Conservation (phyloP, 2,113 vertebrate genomes). For the Bucco capensis region DNA sequence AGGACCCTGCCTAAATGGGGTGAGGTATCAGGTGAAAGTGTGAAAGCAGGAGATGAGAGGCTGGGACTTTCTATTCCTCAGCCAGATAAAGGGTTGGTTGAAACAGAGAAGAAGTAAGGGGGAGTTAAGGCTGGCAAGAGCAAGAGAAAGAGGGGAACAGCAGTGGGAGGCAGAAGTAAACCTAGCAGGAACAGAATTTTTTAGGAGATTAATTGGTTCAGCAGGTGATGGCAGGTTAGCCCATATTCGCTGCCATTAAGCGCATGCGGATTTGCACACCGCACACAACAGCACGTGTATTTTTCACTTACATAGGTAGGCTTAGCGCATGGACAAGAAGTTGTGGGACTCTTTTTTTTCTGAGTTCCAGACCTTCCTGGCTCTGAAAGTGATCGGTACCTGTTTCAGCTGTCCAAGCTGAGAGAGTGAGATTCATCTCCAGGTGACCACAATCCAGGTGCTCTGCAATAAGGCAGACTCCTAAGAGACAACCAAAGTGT, state of each 20-base stretch:
- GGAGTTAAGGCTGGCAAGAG: background rate
- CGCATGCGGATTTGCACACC: background rate
- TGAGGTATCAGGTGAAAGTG: background rate
- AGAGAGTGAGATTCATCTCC: background rate
- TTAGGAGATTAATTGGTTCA: background rate
- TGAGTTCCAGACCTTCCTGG: background rate
- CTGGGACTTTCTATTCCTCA: background rate
- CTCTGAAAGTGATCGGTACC: background rate
- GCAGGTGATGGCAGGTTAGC: background rate
- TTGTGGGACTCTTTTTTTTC: background rate
- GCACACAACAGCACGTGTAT: background rate
- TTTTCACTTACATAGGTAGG: background rate
- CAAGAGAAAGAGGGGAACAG: background rate
- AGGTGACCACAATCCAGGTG: background rate
- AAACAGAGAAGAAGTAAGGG: background rate
- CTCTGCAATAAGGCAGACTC: background rate
- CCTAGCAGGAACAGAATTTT: background rate
- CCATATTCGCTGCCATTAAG: background rate
- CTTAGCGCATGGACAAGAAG: background rate
- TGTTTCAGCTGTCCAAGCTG: background rate
- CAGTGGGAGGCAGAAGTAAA: background rate
- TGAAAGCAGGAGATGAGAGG: background rate
- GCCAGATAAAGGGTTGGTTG: background rate
- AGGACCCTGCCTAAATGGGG: background rate
- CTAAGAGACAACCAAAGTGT: background rate